phyloP scores from a whole-genome alignment of 2,113 vertebrate genomes.

The Ranitomeya variabilis region DNA sequence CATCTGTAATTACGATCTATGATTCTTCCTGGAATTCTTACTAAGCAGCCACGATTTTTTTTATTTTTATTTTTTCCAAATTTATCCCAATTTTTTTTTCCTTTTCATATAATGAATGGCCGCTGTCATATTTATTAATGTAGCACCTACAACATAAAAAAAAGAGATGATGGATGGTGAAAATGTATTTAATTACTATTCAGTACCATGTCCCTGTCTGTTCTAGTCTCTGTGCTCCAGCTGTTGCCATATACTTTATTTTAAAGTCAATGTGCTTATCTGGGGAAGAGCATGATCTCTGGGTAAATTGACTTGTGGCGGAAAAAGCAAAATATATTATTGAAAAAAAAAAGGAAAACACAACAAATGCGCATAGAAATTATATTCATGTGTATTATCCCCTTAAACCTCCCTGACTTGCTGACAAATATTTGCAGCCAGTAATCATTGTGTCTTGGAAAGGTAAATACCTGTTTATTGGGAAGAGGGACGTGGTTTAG shows the following conservation, averaged over 20 bases:
- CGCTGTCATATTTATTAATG: slow-evolving; percentile 66
- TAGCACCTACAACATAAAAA: slow-evolving; percentile 72
- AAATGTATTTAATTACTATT: slow-evolving; percentile 90
- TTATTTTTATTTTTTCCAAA: not conserved
- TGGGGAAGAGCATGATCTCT: slow-evolving; percentile 67
- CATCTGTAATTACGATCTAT: no score
- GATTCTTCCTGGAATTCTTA: not conserved
- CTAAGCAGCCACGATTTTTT: not conserved
- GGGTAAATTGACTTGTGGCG: slow-evolving; percentile 76
- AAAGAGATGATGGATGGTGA: slow-evolving; percentile 68
- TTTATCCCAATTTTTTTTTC: not conserved
- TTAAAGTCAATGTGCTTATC: slow-evolving; percentile 85
- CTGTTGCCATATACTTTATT: slow-evolving; percentile 71
- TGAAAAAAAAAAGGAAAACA: slow-evolving; percentile 70
- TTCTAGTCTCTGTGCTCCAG: slow-evolving; percentile 75
- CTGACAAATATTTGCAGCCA: slow-evolving; percentile 14
- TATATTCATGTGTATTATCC: slow-evolving; percentile 68
- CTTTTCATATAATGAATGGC: slow-evolving; percentile 66
- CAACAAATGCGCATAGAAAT: slow-evolving; percentile 72
- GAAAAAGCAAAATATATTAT: slow-evolving; percentile 65
- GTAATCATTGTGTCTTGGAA: slow-evolving; percentile 20
- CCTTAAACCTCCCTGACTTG: slow-evolving; percentile 50
- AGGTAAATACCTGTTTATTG: slow-evolving; percentile 3
- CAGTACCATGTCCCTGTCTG: slow-evolving; percentile 80
- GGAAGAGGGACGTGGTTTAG: not conserved